These are phyloP conservation scores for Novumbra hubbsi DNA, from an alignment of 2,797 vertebrate species.

Conservation along the genomic window DNA sequence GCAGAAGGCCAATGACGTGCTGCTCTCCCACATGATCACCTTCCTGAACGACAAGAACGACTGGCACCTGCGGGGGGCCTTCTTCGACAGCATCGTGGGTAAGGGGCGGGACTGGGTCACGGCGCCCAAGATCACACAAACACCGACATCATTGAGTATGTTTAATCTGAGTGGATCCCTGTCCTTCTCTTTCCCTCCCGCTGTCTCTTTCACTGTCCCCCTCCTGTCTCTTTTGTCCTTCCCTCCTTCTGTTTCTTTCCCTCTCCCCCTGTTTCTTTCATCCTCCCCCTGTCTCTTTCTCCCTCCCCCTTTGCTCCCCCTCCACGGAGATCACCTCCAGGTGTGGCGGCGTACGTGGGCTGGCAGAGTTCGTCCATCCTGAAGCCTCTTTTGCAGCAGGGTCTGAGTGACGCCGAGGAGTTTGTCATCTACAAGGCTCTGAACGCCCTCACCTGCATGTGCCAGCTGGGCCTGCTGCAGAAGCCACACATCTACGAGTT, in stretches of 20 bases:
- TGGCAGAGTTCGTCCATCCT: slow-evolving; percentile 98
- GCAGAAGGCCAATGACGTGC: slow-evolving; percentile 97
- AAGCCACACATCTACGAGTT: slow-evolving; percentile 98
- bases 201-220: not conserved
- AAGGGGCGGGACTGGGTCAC: slow-evolving; percentile 26
- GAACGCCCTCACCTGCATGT: slow-evolving; percentile 95
- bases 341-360: slow-evolving; percentile 96
- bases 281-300: not conserved
- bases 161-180: not conserved
- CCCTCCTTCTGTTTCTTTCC: too few relatives aligned
- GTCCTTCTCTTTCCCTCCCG: not conserved
- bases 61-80: slow-evolving; percentile 96
- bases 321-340: slow-evolving; percentile 56
- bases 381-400: slow-evolving; percentile 95
- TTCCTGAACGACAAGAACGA: slow-evolving; percentile 99
- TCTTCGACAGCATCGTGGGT: slow-evolving; percentile 99
- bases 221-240: not conserved
- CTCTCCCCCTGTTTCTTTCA: not conserved
- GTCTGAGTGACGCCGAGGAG: slow-evolving; percentile 95
- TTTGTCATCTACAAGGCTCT: slow-evolving; percentile 98
- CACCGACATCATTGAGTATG: too few relatives aligned
- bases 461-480: slow-evolving; percentile 92
- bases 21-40: slow-evolving; percentile 98
- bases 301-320: not conserved
- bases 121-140: too few relatives aligned